Evolutionary conservation across 64 coral and sea anemone species (phyloP).

Genomic region (Pocillopora verrucosa): DNA sequence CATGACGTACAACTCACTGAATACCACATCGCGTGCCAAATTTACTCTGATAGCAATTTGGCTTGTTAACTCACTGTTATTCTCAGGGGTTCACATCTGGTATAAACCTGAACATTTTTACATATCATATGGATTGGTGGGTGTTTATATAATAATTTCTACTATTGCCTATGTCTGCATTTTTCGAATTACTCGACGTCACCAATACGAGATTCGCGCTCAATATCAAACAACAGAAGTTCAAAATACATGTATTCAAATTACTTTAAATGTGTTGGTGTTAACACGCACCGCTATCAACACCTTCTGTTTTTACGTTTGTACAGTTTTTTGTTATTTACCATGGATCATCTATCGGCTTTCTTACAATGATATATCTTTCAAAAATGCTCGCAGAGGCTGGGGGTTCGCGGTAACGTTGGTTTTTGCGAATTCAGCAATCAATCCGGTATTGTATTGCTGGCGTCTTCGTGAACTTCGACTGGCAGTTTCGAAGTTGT

Average conservation of each 20-base stretch:
- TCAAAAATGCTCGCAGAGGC: neutral
- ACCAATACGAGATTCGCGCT: neutral
- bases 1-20: neutral
- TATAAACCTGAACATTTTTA: neutral
- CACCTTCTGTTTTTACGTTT: constrained; percentile 1
- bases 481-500: neutral
- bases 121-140: neutral
- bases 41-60: neutral
- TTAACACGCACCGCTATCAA: neutral
- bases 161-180: neutral
- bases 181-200: neutral
- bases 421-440: neutral
- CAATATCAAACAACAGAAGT: neutral
- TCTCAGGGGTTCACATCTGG: neutral
- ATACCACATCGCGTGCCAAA: neutral
- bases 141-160: neutral
- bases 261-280: neutral
- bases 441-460: constrained; percentile 11
- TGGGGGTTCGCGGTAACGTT: neutral
- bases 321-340: neutral
- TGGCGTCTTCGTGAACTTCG: neutral
- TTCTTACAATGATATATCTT: no score
- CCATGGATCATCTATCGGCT: neutral
- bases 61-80: neutral
- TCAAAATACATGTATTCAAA: neutral